phyloP scores from a whole-genome alignment of 2,113 vertebrate species.

The Silurus meridionalis region DNA sequence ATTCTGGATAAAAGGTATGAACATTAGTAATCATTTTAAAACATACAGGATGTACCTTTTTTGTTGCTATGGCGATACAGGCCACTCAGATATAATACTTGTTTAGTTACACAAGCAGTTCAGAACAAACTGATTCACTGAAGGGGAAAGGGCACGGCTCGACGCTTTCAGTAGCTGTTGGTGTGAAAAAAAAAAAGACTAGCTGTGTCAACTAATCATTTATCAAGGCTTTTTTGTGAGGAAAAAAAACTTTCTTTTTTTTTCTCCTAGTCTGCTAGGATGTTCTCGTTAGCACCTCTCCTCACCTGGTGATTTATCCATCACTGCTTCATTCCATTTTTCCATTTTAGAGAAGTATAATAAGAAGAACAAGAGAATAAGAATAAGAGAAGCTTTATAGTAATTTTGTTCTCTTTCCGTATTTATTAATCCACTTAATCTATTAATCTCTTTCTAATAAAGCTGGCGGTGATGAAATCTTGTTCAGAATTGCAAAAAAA shows the following conservation, averaged over 20 bases:
- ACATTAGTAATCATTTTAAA: too few relatives aligned
- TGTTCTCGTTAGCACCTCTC: neutral
- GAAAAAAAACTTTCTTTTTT: neutral
- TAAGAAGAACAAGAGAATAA: neutral
- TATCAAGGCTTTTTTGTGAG: neutral
- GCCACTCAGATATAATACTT: neutral
- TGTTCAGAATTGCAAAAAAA: neutral
- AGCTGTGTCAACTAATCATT: neutral
- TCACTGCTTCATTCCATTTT: neutral
- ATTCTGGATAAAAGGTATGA: neutral
- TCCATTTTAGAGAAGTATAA: neutral
- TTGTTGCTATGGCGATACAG: neutral
- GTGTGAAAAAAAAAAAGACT: neutral
- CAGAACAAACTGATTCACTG: neutral
- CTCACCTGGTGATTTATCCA: neutral
- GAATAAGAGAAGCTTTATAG: too few relatives aligned
- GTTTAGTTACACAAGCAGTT: neutral
- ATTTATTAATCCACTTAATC: neutral
- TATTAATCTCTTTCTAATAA: neutral
- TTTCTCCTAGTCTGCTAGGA: neutral
- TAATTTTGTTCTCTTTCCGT: neutral
- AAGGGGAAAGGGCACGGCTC: neutral
- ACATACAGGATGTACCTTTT: neutral
- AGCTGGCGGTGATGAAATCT: neutral
- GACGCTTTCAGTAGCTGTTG: neutral